Evolutionary conservation across 2,888 invertebrate genomes (phyloP).

Genomic region (Lamellibrachia satsuma): DNA sequence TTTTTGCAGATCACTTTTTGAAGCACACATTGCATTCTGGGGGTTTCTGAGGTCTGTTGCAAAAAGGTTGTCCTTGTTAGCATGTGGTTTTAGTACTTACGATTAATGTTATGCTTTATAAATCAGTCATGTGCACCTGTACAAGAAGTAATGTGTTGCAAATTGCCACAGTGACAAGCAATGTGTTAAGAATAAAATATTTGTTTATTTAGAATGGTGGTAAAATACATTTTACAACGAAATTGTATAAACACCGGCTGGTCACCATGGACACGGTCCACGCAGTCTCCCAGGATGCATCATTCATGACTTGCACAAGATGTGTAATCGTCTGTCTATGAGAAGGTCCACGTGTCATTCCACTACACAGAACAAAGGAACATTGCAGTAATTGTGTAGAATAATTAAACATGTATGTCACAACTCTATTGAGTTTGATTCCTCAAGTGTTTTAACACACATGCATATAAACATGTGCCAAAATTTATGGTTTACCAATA

Average conservation of each 20-base stretch:
- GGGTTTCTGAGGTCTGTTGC: background rate
- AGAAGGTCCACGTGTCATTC: background rate
- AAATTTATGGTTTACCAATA: too few species aligned
- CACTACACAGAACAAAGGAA: background rate
- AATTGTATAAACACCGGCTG: background rate
- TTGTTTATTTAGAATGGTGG: background rate
- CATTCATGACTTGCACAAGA: background rate
- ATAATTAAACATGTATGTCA: background rate
- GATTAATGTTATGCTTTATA: background rate
- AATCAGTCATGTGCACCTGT: background rate
- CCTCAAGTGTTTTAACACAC: too few species aligned
- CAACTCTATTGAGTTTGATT: background rate
- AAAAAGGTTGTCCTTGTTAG: background rate
- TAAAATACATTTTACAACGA: background rate
- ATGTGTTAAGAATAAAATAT: too few species aligned
- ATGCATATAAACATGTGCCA: too few species aligned
- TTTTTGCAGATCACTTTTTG: background rate
- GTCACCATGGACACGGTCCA: background rate
- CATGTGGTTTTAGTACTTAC: background rate
- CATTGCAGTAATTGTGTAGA: background rate
- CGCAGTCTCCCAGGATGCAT: background rate
- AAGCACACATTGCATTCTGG: background rate
- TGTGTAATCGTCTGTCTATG: background rate
- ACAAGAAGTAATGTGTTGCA: background rate
- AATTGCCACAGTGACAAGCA: background rate